Conservation (phyloP, 2,888 invertebrate genomes). For the Orchestes rusci region DNA sequence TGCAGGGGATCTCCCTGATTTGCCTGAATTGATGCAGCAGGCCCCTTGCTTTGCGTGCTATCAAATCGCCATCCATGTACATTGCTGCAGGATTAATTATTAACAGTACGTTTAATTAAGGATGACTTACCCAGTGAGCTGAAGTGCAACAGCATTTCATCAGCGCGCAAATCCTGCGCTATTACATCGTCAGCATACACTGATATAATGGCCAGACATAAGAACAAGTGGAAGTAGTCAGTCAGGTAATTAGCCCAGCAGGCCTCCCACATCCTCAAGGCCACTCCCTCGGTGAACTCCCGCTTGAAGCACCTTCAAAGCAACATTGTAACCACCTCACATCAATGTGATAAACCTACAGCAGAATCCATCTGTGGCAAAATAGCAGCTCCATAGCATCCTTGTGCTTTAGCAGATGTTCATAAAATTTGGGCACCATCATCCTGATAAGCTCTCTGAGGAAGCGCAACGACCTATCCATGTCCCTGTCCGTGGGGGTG, state of each 20-base stretch:
- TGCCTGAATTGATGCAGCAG: constrained; percentile 87
- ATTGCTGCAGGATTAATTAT: constrained; percentile 59
- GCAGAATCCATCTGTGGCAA: constrained; percentile 90
- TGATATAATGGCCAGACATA: constrained; percentile 87
- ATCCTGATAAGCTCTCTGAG: constrained; percentile 79
- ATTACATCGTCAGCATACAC: constrained; percentile 91
- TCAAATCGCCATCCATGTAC: constrained; percentile 93
- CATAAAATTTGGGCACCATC: constrained; percentile 86
- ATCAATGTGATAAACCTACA: constrained; percentile 51
- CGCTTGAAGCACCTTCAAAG: constrained; percentile 77
- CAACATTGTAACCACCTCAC: too few species aligned
- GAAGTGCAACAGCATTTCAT: constrained; percentile 92
- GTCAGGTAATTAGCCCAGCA: constrained; percentile 97
- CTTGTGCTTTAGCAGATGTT: constrained; percentile 72
- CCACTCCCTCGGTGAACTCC: constrained; percentile 84
- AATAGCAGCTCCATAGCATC: constrained; percentile 88
- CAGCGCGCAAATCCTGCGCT: constrained; percentile 83
- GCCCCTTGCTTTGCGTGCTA: constrained; percentile 86
- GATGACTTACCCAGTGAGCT: constrained; percentile 66
- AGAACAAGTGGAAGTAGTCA: constrained; percentile 91
- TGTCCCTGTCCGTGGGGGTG: constrained; percentile 88
- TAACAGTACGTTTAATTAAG: not conserved
- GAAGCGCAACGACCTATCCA: constrained; percentile 79
- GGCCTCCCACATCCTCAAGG: constrained; percentile 90
- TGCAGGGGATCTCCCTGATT: constrained; percentile 80